Percentiles rank a stretch among this genome's conserved stretches.
Conservation (phyloP, 2,113 vertebrate genomes). For the Larimichthys crocea region DNA sequence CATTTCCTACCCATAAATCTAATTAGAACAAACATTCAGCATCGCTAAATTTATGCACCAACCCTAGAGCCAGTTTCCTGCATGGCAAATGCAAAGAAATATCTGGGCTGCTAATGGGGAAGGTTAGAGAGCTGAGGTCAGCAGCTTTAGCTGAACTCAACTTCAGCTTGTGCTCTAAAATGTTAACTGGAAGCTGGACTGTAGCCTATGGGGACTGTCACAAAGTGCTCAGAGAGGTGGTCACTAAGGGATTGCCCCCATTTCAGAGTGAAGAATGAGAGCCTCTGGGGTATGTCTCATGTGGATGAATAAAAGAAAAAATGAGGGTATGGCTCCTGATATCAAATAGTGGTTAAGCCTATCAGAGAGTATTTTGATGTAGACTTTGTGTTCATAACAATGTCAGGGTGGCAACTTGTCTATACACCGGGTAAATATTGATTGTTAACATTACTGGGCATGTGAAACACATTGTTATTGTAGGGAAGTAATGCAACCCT, state of each 20-base stretch:
- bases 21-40: constrained; percentile 78
- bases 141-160: constrained; percentile 69
- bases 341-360: constrained; percentile 13
- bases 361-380: constrained; percentile 7
- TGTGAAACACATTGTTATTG: background rate
- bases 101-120: constrained; percentile 72
- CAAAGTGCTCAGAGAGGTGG: constrained; percentile 63
- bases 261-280: constrained; percentile 45
- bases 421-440: background rate
- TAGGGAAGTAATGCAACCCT: background rate
- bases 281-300: constrained; percentile 30
- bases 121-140: constrained; percentile 80
- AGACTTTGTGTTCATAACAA: background rate
- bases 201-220: constrained; percentile 61
- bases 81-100: constrained; percentile 72
- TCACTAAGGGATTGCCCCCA: constrained; percentile 51
- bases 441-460: background rate
- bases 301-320: constrained; percentile 39
- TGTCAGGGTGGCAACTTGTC: background rate
- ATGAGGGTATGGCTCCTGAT: constrained; percentile 7
- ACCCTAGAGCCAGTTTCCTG: constrained; percentile 63
- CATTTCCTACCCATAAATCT: constrained; percentile 76
- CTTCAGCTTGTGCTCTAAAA: constrained; percentile 48
- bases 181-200: constrained; percentile 61
- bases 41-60: constrained; percentile 72